phyloP scores from a whole-genome alignment of 2,888 invertebrate genomes.

The Ennomos erosarius region DNA sequence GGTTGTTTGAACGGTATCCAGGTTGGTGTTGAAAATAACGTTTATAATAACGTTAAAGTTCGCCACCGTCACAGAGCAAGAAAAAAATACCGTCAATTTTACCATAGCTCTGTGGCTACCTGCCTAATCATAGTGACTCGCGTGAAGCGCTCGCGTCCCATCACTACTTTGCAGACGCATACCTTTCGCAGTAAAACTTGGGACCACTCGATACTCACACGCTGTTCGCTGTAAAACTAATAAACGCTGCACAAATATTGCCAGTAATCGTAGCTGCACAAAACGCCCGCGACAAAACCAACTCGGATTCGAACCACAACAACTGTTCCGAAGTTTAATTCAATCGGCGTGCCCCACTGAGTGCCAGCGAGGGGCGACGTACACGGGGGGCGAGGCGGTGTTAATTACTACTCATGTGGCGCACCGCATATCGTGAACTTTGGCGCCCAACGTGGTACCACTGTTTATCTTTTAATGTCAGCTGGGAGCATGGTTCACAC shows the following conservation, averaged over 20 bases:
- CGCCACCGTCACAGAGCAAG: no score
- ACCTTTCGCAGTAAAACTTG: conserved; percentile 28
- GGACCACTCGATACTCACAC: conserved; percentile 30
- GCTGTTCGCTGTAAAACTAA: conserved; percentile 62
- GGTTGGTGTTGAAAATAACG: no score
- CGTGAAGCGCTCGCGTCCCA: conserved; percentile 2
- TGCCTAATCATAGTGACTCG: no score
- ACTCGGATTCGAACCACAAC: conserved; percentile 79
- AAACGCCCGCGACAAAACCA: conserved; percentile 78
- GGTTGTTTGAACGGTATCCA: no score
- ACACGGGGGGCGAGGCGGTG: conserved; percentile 65
- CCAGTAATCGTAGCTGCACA: conserved; percentile 80
- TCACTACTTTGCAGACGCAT: conserved; percentile 8
- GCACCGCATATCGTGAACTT: conserved; percentile 82
- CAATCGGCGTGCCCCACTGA: conserved; percentile 78
- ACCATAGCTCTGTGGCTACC: no score
- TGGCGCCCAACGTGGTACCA: conserved; percentile 72
- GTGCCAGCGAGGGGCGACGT: conserved; percentile 45
- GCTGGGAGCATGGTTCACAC: conserved; percentile 52
- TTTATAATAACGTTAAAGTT: no score
- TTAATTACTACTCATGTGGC: conserved; percentile 84
- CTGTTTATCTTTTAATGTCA: conserved; percentile 77
- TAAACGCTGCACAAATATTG: conserved; percentile 77
- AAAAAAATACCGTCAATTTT: no score
- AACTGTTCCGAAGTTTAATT: conserved; percentile 83